phyloP scores from a whole-genome alignment of 1,140 invertebrate genomes.

The Neotoxoptera formosana region DNA sequence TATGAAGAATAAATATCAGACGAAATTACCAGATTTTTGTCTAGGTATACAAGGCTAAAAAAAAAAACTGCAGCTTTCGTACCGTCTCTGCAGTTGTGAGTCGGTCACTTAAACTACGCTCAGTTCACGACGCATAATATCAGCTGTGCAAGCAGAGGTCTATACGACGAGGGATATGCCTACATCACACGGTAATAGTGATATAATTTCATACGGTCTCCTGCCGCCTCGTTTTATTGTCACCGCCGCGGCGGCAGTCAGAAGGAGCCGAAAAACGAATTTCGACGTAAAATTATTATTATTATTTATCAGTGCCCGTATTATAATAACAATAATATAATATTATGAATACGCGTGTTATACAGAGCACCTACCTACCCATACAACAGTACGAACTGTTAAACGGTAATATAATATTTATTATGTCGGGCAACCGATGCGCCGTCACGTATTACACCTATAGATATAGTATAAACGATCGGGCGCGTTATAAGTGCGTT shows the following conservation, averaged over 20 bases:
- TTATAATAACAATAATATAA: not conserved
- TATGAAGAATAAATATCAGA: too few species aligned
- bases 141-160: too few species aligned
- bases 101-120: too few species aligned
- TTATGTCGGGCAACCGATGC: not conserved
- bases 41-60: too few species aligned
- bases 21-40: too few species aligned
- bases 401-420: constrained; percentile 6
- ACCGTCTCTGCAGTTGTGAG: too few species aligned
- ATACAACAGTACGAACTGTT: not conserved
- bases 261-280: not conserved
- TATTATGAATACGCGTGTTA: too few species aligned
- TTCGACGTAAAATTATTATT: not conserved
- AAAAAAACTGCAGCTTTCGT: too few species aligned
- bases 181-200: too few species aligned
- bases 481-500: not conserved
- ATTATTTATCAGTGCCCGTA: not conserved
- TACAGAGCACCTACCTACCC: not conserved
- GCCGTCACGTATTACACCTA: not conserved
- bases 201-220: not conserved
- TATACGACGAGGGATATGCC: too few species aligned
- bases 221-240: not conserved
- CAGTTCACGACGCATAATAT: too few species aligned
- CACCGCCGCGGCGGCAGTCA: not conserved
- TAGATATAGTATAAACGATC: too few species aligned